A percentile compares a stretch with the other conserved stretches of the same genome.
Conservation (phyloP, 2,113 vertebrate species). For the Amblyopsis rosae region DNA sequence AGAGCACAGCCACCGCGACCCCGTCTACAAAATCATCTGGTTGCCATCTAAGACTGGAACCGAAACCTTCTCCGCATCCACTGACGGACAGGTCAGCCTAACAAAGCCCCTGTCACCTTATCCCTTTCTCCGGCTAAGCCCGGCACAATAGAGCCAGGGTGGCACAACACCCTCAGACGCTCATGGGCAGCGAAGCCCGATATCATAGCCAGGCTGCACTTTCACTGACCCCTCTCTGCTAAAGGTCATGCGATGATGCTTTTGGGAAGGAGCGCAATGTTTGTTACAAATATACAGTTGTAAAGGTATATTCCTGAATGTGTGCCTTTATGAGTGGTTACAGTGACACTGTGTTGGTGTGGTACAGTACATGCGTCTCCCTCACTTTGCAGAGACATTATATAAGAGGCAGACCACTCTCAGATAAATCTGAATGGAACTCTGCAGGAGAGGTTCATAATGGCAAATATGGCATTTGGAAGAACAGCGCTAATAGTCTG, state of each 20-base stretch:
- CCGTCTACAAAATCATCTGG: constrained; percentile 90
- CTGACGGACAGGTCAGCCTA: constrained; percentile 29
- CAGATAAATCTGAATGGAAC: too few species aligned
- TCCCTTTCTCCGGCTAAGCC: constrained; percentile 13
- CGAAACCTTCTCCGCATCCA: constrained; percentile 85
- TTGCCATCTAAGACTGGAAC: constrained; percentile 93
- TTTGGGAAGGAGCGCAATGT: background rate
- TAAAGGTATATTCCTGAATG: too few species aligned
- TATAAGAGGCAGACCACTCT: too few species aligned
- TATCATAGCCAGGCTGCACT: constrained; percentile 11
- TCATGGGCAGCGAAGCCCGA: constrained; percentile 10
- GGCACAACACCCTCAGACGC: background rate
- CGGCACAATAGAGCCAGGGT: constrained; percentile 12
- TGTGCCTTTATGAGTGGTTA: too few species aligned
- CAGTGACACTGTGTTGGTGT: too few species aligned
- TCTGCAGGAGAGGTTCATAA: too few species aligned
- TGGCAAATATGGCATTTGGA: too few species aligned
- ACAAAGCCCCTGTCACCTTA: constrained; percentile 15
- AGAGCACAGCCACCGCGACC: constrained; percentile 90
- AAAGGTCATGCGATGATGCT: background rate
- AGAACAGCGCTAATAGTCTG: too few species aligned
- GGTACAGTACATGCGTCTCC: too few species aligned
- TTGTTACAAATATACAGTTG: too few species aligned
- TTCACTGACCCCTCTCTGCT: constrained; percentile 7
- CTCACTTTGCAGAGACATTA: too few species aligned